These are phyloP conservation scores for Thunnus maccoyii DNA, from an alignment of 2,113 vertebrate species.

Conservation along the genomic window DNA sequence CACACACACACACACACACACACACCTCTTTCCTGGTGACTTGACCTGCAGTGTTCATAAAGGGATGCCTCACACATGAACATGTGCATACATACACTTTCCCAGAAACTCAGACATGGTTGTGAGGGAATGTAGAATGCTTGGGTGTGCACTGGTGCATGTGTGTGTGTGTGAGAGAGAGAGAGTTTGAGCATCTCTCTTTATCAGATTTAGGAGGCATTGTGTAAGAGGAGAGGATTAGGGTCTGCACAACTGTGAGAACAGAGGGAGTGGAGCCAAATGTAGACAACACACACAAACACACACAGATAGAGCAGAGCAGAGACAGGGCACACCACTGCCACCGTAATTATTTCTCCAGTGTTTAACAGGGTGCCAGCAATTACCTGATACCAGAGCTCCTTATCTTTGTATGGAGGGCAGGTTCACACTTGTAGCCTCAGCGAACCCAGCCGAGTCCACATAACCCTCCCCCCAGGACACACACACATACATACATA, in stretches of 20 bases:
- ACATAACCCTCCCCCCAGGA: slow-evolving; percentile 10
- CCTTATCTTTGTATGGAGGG: slow-evolving; percentile 72
- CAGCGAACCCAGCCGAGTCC: slow-evolving; percentile 37
- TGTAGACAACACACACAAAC: slow-evolving; percentile 4
- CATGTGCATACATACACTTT: too few relatives aligned
- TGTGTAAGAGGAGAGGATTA: slow-evolving; percentile 66
- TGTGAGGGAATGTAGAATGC: too few relatives aligned
- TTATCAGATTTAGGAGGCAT: slow-evolving; percentile 64
- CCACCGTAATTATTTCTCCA: slow-evolving; percentile 78
- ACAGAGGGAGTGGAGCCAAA: slow-evolving; percentile 28
- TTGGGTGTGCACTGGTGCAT: neutral
- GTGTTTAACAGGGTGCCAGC: slow-evolving; percentile 79
- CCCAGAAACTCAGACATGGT: too few relatives aligned
- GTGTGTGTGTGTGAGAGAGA: neutral
- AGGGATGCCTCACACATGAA: neutral
- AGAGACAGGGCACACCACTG: slow-evolving; percentile 49
- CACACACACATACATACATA: slow-evolving; percentile 14
- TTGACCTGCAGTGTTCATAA: neutral
- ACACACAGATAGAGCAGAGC: neutral
- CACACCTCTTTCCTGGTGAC: too few relatives aligned
- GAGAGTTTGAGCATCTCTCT: slow-evolving; percentile 39
- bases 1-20: too few relatives aligned
- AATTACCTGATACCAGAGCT: slow-evolving; percentile 82
- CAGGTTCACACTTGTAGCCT: slow-evolving; percentile 77
- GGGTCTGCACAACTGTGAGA: slow-evolving; percentile 49